Evolutionary conservation across 2,797 vertebrate species (phyloP), one percentile per base, ranked within the genome.

Genomic region (Neosilurus hyrtlii): DNA sequence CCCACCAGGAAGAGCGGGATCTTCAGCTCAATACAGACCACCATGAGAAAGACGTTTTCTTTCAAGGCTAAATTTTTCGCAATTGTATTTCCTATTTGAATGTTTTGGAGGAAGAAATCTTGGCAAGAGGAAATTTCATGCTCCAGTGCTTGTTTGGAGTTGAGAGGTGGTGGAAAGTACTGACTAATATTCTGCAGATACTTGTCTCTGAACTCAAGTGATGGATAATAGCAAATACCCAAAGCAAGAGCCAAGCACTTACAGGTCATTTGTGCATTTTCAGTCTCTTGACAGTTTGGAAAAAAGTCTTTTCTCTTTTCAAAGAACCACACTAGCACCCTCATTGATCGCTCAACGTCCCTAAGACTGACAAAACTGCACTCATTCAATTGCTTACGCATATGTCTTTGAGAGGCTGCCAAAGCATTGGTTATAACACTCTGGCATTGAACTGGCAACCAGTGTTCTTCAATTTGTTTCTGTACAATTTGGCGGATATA

Each of bases 21-120:
- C 65, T 92, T 92, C 82, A 95, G 91, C 88, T 95, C 94, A 82
- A 95, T 93, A 89, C 95, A 95, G 71, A 95, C 85, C 52, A 95
- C 93, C 94, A 96, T 95, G 79, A 96, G 93, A 83, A 95, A 95
- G 74, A 95, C 94, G 56, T 96, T 96, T 83, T 95, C 95, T 90
- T 92, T 94, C 43, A 96, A 91, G 0, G 95, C 94, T 7, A 87
- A 74, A 59, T 95, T 96, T 89, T 93, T 92, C 8, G 95, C 95
- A 15, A 93, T 94, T 0, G 91, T 94, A 65, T 91, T 86, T 16
- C 91, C 90, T 59, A 93, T 90, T 43, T 90, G 3, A 81, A 96
- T 86, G 71, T 93, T 92, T 61, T 90, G 1, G 2, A 96, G 91
- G 71, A 95, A 93, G 18, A 92, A 66, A 30, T 94, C 91, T 84